Base-by-base conservation (phyloP, 2,113 vertebrate species). In the Romanogobio albipinnatus region DNA sequence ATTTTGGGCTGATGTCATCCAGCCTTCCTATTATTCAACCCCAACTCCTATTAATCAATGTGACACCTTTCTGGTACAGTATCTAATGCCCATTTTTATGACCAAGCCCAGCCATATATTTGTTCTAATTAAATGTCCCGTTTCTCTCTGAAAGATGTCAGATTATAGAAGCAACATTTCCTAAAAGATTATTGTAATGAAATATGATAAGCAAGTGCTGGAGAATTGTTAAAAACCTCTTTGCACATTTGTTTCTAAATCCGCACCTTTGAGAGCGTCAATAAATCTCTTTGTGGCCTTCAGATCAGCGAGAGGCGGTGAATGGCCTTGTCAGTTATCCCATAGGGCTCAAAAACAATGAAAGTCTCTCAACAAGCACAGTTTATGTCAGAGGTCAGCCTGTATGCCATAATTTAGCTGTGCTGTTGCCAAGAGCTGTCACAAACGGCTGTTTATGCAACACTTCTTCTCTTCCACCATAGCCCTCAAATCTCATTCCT, bases 331-430 rank as follows among this genome's bases (percentile, higher is more conserved):
- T 80, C 74, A 29, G 68, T 36, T 53, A 76, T 74, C 49, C 26
- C 33, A n/a, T 43, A 82, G 43, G 24, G 36, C 81, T 86, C 77
- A 84, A 53, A 0, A 19, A 17, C 78, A 85, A 47, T 17, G 53
- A 85, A 62, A 58, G 82, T 82, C 74, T 68, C 73, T 39, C 29
- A 85, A 22, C 75, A 66, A 39, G 62, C 45, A 43, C 53, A 80
- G 73, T 64, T 76, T 13, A 49, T 81, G 78, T 91, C 86, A 87
- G 68, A 89, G 90, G 89, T 90, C 86, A 87, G 82, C 51, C 64
- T 90, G 79, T 87, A 86, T 89, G 86, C 83, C 78, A 91, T 90
- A 83, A 91, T 91, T 89, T 86, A 82, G 62, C 77, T 59, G 81
- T 87, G 66, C 26, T 2, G 3, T 81, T 84, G 77, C 85, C 79